These are phyloP conservation scores for Liolophura sinensis DNA, from an alignment of 1,140 invertebrate genomes.

Conservation along the genomic window DNA sequence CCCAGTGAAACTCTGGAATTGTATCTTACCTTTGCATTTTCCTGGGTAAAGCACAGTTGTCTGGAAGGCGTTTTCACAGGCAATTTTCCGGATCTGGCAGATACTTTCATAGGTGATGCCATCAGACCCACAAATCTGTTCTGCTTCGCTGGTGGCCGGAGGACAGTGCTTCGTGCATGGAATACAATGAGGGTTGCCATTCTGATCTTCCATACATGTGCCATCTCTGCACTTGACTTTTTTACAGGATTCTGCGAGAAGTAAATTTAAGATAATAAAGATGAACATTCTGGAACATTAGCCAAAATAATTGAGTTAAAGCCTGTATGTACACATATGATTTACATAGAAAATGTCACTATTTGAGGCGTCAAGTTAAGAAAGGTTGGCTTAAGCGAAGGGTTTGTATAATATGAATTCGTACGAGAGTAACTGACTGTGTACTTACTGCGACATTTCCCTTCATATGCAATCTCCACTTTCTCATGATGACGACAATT, in stretches of 20 bases:
- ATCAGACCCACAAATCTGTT: slow-evolving; percentile 36
- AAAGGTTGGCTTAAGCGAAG: too few relatives aligned
- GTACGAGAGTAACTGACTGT: not conserved
- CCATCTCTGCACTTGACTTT: slow-evolving; percentile 73
- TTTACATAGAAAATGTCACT: not conserved
- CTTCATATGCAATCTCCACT: slow-evolving; percentile 27
- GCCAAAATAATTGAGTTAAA: too few relatives aligned
- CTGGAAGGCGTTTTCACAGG: slow-evolving; percentile 25
- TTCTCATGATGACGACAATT: slow-evolving; percentile 30
- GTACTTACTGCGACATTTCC: slow-evolving; percentile 33
- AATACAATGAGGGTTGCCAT: slow-evolving; percentile 38
- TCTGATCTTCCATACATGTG: slow-evolving; percentile 65
- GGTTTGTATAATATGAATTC: too few relatives aligned
- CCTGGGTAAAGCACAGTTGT: slow-evolving; percentile 32
- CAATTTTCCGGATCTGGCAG: slow-evolving; percentile 31
- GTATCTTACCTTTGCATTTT: slow-evolving; percentile 28
- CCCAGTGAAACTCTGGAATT: too few relatives aligned
- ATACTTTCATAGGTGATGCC: slow-evolving; percentile 37
- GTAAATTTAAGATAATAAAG: not conserved
- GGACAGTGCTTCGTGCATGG: slow-evolving; percentile 27
- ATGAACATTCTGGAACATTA: too few relatives aligned
- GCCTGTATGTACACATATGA: too few relatives aligned
- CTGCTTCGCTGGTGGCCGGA: slow-evolving; percentile 61
- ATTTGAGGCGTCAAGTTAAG: too few relatives aligned
- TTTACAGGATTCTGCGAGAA: slow-evolving; percentile 74